Base-by-base conservation (phyloP, 2,888 invertebrate species). In the Pristionchus entomophagus region DNA sequence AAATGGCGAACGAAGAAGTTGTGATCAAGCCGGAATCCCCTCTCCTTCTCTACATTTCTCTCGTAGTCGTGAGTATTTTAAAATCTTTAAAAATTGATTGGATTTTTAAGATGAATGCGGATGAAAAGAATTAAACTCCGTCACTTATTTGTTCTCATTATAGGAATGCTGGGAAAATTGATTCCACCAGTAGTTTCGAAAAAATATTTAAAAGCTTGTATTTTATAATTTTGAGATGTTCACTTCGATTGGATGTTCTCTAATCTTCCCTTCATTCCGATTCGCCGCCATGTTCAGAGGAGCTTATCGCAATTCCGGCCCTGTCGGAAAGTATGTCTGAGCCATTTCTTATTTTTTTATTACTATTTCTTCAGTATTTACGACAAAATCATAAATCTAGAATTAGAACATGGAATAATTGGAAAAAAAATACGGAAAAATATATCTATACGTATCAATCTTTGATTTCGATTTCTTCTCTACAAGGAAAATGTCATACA, bases 241-340 rank as follows among this genome's bases (percentile, higher is more conserved):
- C 62, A 29, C 86, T 0, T 41, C 86, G 19, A 86, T 86, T 26
- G 49, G 59, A 26, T 78, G 73, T 56, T 81, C 62, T 12, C 89
- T 93, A 41, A 89, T 93, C n/a, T 93, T 93, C 86, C 93, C 93
- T 10, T 89, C 89, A 41, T 90, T 93, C 86, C 91, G 93, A 35
- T 92, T 88, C 86, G 90, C 93, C 4, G 88, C 89, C 19, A 91
- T 93, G 90, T 92, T 91, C 81, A 73, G 88, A 45, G 88, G 89
- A 62, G 89, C 91, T 26, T 22, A 90, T 35, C 86, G 87, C 14
- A 86, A 86, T 12, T 89, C 89, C 49, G 87, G 87, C 17, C 84
- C 86, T 1, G 38, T 88, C 4, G 65, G 62, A 32, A 88, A 88
- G 89, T 88, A 41, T 53, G 86, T 81, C 19, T 38, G 14, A 22